Conservation (phyloP, 35 echinoderm and acorn worm genomes). For the Diadema setosum region DNA sequence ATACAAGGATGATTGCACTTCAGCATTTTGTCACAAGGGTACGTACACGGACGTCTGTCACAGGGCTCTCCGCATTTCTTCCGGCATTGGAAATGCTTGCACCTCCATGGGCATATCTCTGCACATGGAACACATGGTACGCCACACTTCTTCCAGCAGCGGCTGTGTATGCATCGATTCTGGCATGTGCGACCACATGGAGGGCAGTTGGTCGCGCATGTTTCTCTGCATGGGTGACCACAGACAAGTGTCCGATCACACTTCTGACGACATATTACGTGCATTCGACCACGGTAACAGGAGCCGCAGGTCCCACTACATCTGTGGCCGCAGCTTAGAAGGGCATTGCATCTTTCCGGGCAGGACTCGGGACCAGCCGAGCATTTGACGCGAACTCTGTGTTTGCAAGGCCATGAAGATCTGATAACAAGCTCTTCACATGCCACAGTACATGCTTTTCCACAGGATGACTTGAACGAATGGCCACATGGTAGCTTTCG, state of each 20-base stretch:
- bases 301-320: conserved; percentile 51
- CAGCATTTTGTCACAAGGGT: conserved; percentile 37
- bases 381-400: conserved; percentile 62
- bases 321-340: conserved; percentile 60
- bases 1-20: conserved; percentile 79
- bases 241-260: conserved; percentile 77
- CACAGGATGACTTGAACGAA: conserved; percentile 51
- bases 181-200: conserved; percentile 71
- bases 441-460: conserved; percentile 40
- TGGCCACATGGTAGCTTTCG: conserved; percentile 51
- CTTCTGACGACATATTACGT: conserved; percentile 51
- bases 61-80: conserved; percentile 55
- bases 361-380: conserved; percentile 44
- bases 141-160: conserved; percentile 66
- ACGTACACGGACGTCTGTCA: conserved; percentile 23
- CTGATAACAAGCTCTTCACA: conserved; percentile 27
- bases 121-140: conserved; percentile 60
- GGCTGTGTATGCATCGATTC: conserved; percentile 79
- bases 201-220: conserved; percentile 74
- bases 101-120: conserved; percentile 54
- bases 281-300: conserved; percentile 39
- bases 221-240: conserved; percentile 61
- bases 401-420: conserved; percentile 55
- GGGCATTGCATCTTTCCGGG: conserved; percentile 5
- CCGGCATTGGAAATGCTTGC: conserved; percentile 25